Conservation (phyloP, 2,113 vertebrate genomes). For the Scortum barcoo region DNA sequence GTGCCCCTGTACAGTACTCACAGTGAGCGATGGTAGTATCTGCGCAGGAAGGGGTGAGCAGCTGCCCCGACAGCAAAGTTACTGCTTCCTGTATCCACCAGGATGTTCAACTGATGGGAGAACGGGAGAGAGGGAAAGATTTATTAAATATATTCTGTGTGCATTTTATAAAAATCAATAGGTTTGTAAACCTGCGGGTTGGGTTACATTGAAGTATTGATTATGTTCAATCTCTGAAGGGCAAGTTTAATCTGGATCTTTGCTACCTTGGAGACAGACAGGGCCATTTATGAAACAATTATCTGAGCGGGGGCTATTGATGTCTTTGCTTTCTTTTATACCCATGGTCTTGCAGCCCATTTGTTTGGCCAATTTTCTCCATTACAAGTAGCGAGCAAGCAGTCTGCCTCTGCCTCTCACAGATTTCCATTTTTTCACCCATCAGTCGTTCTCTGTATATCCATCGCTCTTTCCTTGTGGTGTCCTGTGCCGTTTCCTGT, state of each 20-base stretch:
- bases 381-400: not conserved
- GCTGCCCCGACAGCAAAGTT: slow-evolving; percentile 98
- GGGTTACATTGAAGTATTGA: slow-evolving; percentile 26
- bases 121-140: slow-evolving; percentile 23
- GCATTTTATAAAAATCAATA: slow-evolving; percentile 29
- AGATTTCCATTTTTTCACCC: not conserved
- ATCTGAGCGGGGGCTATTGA: not conserved
- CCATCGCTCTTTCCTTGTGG: slow-evolving; percentile 15
- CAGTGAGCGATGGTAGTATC: slow-evolving; percentile 96
- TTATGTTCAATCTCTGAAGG: slow-evolving; percentile 19
- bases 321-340: not conserved
- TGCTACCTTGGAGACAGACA: slow-evolving; percentile 9
- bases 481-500: slow-evolving; percentile 37
- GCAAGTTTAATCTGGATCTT: slow-evolving; percentile 7
- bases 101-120: slow-evolving; percentile 91
- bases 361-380: not conserved
- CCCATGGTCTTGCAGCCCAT: not conserved
- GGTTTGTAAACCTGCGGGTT: slow-evolving; percentile 7
- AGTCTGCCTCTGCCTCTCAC: not conserved
- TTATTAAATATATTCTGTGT: slow-evolving; percentile 5
- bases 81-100: slow-evolving; percentile 98
- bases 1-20: slow-evolving; percentile 83
- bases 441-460: not conserved
- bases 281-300: not conserved
- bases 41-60: slow-evolving; percentile 92